These are phyloP conservation scores for Zaprionus camerounensis DNA, from an alignment of 1,140 invertebrate species.

Conservation along the genomic window DNA sequence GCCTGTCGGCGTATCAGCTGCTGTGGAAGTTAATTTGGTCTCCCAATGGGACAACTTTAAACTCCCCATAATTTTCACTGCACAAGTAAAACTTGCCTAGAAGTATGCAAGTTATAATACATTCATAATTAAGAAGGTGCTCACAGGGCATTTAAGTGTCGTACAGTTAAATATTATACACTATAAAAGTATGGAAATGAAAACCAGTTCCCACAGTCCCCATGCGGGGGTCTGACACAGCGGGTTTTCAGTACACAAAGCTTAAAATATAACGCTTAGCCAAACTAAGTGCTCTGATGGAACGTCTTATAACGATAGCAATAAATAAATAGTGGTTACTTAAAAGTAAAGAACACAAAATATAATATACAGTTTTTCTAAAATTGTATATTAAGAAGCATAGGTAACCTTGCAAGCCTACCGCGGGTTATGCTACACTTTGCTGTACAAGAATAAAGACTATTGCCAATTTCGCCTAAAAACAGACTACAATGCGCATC, in stretches of 20 bases:
- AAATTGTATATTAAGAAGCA: neutral
- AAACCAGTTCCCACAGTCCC: neutral
- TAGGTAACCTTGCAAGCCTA: neutral
- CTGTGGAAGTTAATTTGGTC: too few species aligned
- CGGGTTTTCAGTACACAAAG: neutral
- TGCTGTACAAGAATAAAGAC: neutral
- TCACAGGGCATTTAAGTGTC: too few species aligned
- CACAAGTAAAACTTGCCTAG: too few species aligned
- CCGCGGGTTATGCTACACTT: neutral
- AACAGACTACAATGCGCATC: neutral
- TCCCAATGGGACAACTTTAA: too few species aligned
- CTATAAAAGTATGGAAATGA: neutral
- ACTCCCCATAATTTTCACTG: too few species aligned
- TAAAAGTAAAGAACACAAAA: neutral
- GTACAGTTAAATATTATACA: too few species aligned
- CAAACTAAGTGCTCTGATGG: too few species aligned
- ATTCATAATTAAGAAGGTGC: too few species aligned
- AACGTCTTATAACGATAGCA: neutral
- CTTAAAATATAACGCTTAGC: neutral
- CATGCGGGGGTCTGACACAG: too few species aligned
- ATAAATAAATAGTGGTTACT: neutral
- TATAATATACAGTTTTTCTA: neutral
- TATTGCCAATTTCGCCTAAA: neutral
- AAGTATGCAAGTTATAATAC: too few species aligned
- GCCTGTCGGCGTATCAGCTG: too few species aligned